Evolutionary conservation across 2,797 vertebrate species (phyloP), one percentile per base, ranked within the genome.

Genomic region (Smutsia temminckii): DNA sequence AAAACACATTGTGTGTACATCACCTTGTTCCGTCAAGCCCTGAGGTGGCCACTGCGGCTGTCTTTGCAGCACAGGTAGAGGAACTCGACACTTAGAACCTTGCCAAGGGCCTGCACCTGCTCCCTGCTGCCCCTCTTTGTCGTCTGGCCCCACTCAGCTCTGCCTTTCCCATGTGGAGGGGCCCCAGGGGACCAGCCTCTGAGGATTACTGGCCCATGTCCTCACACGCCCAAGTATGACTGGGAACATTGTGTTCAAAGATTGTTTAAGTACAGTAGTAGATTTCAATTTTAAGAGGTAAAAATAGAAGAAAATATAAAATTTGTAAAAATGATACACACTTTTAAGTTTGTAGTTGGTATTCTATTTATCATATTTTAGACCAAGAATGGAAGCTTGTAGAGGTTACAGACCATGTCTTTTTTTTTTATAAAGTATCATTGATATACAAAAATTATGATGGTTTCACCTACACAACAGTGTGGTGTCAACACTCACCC

Each of bases 291-390:
- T 40, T 68, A 88, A 78, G 64, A 61, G 66, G 72, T 32, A 6
- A 32, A 68, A 79, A 72, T 74, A 61, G 59, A 64, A 96, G 55
- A 88, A 74, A 42, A 72, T 13, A n/a, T n/a, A 13, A 53, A 57
- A 46, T 81, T 85, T 51, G n/a, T 46, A 77, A 80, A 46, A 92
- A 69, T 16, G 53, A 92, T 79, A 57, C 17, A 63, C 9, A 25
- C 12, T 14, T 87, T 46, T 72, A 81, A 77, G 53, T 66, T 89
- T 78, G 69, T 94, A 49, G 51, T 77, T 87, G n/a, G 17, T 55
- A 32, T 18, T 90, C 59, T 87, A 14, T 69, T 75, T 94, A 71
- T 86, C 51, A 6, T 66, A 66, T 93, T 94, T 95, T 80, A 85
- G 32, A 59, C 40, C 4, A 6, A 34, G 13, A 88, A 40, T 55